These are phyloP conservation scores for Hypolimnas misippus DNA, from an alignment of 2,888 invertebrate genomes.

Conservation along the genomic window DNA sequence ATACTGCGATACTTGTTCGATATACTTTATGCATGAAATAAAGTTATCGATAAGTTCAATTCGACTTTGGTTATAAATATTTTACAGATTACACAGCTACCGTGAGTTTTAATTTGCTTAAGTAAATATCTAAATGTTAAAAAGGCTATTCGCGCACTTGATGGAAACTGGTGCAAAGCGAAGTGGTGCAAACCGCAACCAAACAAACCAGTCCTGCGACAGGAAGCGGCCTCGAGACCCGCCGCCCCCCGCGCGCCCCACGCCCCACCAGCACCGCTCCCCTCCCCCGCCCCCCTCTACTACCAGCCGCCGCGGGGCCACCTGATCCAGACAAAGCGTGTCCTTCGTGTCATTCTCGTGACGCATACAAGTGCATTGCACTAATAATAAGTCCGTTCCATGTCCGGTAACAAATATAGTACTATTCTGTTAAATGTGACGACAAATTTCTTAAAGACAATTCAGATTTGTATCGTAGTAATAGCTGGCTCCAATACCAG, in stretches of 20 bases:
- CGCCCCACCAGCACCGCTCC: slow-evolving; percentile 30
- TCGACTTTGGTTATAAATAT: background rate
- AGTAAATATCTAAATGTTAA: slow-evolving; percentile 61
- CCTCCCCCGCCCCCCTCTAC: slow-evolving; percentile 46
- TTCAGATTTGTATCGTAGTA: slow-evolving; percentile 1
- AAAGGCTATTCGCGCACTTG: slow-evolving; percentile 66
- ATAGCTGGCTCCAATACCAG: slow-evolving; percentile 1
- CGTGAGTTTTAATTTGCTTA: slow-evolving; percentile 46
- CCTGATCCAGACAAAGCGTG: slow-evolving; percentile 82
- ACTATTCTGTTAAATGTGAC: slow-evolving; percentile 14
- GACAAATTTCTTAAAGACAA: slow-evolving; percentile 1
- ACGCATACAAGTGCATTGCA: slow-evolving; percentile 82
- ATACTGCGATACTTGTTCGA: slow-evolving; percentile 1
- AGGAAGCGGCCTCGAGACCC: slow-evolving; percentile 77
- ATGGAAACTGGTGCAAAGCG: slow-evolving; percentile 78
- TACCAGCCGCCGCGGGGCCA: slow-evolving; percentile 56
- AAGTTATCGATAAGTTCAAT: background rate
- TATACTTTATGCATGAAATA: background rate
- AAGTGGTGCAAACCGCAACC: slow-evolving; percentile 79
- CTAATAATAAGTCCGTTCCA: slow-evolving; percentile 74
- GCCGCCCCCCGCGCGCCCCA: slow-evolving; percentile 45
- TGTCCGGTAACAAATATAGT: slow-evolving; percentile 58
- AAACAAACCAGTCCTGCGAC: slow-evolving; percentile 80
- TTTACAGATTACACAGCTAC: slow-evolving; percentile 4
- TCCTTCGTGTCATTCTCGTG: slow-evolving; percentile 71